A percentile compares a stretch with the other conserved stretches of the same genome.
phyloP scores from a whole-genome alignment of 2,888 invertebrate species.

The Nomada hirtipes region DNA sequence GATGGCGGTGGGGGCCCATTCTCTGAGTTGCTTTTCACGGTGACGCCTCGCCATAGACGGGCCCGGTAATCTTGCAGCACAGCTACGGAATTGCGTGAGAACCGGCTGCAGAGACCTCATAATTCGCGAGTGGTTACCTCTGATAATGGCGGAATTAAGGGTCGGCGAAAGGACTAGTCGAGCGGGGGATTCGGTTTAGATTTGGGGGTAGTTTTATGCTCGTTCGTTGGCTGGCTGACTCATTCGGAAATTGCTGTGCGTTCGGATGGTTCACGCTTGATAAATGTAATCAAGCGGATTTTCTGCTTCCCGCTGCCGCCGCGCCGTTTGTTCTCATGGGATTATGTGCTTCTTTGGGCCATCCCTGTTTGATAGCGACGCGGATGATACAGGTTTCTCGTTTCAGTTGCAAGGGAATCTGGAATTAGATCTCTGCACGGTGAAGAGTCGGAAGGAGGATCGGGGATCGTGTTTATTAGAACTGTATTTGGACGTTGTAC shows the following conservation, averaged over 20 bases:
- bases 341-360: background rate
- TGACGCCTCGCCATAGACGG: slow-evolving; percentile 48
- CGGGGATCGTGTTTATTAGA: background rate
- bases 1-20: background rate
- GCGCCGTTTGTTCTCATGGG: background rate
- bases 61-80: slow-evolving; percentile 36
- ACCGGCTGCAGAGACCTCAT: slow-evolving; percentile 29
- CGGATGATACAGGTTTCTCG: background rate
- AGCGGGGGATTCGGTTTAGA: slow-evolving; percentile 5
- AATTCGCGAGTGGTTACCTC: slow-evolving; percentile 51
- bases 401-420: background rate
- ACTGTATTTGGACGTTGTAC: background rate
- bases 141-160: slow-evolving; percentile 48
- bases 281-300: slow-evolving; percentile 8
- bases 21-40: slow-evolving; percentile 56
- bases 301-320: background rate
- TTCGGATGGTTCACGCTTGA: slow-evolving; percentile 10
- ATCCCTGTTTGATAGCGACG: background rate
- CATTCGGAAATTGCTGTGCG: background rate
- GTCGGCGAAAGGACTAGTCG: slow-evolving; percentile 1
- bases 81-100: slow-evolving; percentile 41
- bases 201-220: slow-evolving; percentile 27
- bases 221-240: background rate
- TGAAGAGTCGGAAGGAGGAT: background rate
- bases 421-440: no score